Base-by-base conservation (phyloP, 2,888 invertebrate genomes). In the Drosophila setosimentum region DNA sequence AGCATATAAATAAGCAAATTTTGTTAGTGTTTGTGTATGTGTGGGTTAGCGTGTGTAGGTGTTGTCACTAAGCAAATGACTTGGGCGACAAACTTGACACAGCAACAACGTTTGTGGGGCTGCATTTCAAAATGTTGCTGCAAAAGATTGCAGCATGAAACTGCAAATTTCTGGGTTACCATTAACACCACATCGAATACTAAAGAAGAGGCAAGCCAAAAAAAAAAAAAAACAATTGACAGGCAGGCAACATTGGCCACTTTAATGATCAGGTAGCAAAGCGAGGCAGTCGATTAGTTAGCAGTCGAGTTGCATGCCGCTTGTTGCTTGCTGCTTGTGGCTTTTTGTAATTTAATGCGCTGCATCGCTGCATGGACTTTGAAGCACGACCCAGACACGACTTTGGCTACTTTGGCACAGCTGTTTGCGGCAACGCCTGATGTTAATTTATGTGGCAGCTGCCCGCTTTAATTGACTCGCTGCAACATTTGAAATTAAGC, bases 221-320 rank as follows among this genome's bases (percentile, higher is more conserved):
- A 27, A 7, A 11, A 33, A 68, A 49, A 40, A 30, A 60, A 72
- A 59, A 60, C 70, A 72, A 78, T 77, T 80, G 77, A 83, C 75
- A 78, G 73, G 35, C 75, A 73, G 63, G 45, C 49, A 49, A 49
- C 78, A 78, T 66, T 78, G 76, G 82, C 76, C 74, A 73, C 61
- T 74, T 83, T 83, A 86, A 86, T 85, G 83, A 87, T 71, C 76
- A 74, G 82, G 78, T 84, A 69, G 76, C 73, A 70, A 35, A 58
- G 62, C 59, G 27, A 24, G 55, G 68, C 65, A 82, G 63, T 54
- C 67, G 66, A 64, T 54, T 66, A 54, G 64, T 49, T 70, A 54
- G 55, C 65, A 45, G 45, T 24, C 45, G 45, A 50, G 42, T 66
- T 51, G 67, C 58, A 33, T 33, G 49, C 54, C 24, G 60, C 61